Evolutionary conservation across 2,113 vertebrate species (phyloP).

Genomic region (Taxidea taxus): DNA sequence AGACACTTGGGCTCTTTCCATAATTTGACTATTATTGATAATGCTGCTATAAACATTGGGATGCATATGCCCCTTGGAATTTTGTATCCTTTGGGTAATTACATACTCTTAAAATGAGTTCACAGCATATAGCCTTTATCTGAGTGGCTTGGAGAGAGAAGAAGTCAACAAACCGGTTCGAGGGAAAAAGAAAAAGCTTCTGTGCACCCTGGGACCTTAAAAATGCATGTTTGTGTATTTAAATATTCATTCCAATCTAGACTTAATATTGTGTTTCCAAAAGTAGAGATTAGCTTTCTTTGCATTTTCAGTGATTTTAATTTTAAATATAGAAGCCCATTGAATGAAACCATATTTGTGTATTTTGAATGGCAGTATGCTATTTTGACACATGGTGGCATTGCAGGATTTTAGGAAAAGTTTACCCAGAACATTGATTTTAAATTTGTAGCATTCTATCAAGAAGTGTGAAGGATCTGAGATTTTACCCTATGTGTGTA

Average conservation of each 20-base stretch:
- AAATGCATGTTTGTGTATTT: not conserved
- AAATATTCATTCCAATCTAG: not conserved
- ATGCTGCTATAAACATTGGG: not conserved
- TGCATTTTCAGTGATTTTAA: not conserved
- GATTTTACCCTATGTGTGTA: not conserved
- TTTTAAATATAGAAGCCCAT: not conserved
- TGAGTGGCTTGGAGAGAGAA: not conserved
- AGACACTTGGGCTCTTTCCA: not conserved
- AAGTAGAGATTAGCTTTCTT: constrained; percentile 19
- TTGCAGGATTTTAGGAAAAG: constrained; percentile 38
- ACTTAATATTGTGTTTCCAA: not conserved
- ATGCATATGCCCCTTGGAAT: not conserved
- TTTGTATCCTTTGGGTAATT: not conserved
- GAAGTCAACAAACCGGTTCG: not conserved
- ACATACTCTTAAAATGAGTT: not conserved
- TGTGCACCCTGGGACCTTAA: not conserved
- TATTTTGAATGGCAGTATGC: constrained; percentile 53
- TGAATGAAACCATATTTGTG: not conserved
- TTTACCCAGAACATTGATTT: not conserved
- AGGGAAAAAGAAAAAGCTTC: not conserved
- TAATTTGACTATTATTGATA: not conserved
- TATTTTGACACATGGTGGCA: constrained; percentile 78
- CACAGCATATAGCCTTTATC: not conserved
- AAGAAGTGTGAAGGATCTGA: not conserved
- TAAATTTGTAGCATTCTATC: not conserved